These are phyloP conservation scores for Cassiopea andromeda DNA, from an alignment of 30 jellyfish, hydroid and myxozoan species.

Conservation along the genomic window DNA sequence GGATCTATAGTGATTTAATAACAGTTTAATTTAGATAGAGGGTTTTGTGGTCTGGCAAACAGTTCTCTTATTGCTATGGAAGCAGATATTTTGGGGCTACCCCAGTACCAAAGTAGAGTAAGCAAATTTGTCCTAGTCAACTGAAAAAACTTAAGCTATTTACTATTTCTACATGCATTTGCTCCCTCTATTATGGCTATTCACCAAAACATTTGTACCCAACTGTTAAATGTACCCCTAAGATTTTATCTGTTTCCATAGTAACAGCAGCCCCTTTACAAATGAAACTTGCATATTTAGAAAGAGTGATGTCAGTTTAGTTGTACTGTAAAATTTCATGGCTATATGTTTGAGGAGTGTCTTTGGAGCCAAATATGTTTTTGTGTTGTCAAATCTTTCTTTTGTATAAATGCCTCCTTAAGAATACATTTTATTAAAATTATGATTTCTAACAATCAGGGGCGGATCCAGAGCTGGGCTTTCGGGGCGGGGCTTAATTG, in stretches of 20 bases:
- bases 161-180: background rate
- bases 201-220: background rate
- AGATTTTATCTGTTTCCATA: constrained; percentile 1
- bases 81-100: constrained; percentile 8
- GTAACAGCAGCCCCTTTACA: constrained; percentile 10
- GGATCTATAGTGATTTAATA: background rate
- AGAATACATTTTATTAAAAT: no score
- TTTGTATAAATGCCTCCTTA: constrained; percentile 3
- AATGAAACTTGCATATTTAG: background rate
- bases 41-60: constrained; percentile 1
- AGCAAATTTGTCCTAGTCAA: background rate
- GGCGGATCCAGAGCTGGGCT: no score
- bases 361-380: background rate
- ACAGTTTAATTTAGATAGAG: background rate
- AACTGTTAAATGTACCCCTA: background rate
- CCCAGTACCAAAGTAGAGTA: constrained; percentile 7
- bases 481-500: no score
- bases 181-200: background rate
- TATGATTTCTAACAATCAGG: no score
- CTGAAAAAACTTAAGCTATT: background rate
- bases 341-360: background rate
- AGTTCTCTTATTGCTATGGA: constrained; percentile 4
- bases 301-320: background rate
- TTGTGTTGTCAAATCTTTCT: background rate
- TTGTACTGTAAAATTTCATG: background rate